Base-by-base conservation (phyloP, 2,113 vertebrate genomes). In the Oryzias woworae region DNA sequence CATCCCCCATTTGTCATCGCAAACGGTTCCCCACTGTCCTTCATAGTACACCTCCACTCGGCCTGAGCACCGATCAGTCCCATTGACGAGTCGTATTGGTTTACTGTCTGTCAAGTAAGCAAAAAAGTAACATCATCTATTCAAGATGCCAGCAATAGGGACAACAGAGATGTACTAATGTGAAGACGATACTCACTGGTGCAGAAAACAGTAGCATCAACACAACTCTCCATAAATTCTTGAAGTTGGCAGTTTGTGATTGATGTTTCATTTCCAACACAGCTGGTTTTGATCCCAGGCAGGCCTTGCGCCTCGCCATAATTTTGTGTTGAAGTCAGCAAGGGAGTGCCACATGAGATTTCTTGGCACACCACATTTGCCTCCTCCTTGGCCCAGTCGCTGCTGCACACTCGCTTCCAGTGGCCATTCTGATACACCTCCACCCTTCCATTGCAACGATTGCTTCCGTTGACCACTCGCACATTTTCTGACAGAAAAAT, bases 1-100 rank as follows among this genome's bases (percentile, higher is more conserved):
- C 18, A 90, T 67, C 24, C 82, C 86, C 88, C 88, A 90, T 50
- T 53, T 69, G 70, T 90, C 88, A 57, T 90, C 88, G 28, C 88
- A 90, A 42, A 87, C 28, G 4, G 85, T 84, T 46, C 88, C 88
- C 88, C 88, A 90, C 43, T 81, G 59, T 48, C 55, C 80, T 0
- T 67, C 28, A 42, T 90, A 18, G 31, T 57, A 70, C 48, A 90
- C 2, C 54, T 90, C 88, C 44, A 90, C 84, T 54, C 88, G 73
- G 3, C 88, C 88, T 3, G 73, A 74, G 59, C 88, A 90, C 3
- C 41, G 71, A 49, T 63, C 43, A 1, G 82, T 84, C 22, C 88
- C 88, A 49, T 88, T 88, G 6, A 62, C 4, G 16, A 90, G 36
- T 1, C 82, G 68, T n/a, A 86, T 31, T 14, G 61, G 69, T 73